Evolutionary conservation across 2,888 invertebrate species (phyloP).

Genomic region (Dasypolia templi): DNA sequence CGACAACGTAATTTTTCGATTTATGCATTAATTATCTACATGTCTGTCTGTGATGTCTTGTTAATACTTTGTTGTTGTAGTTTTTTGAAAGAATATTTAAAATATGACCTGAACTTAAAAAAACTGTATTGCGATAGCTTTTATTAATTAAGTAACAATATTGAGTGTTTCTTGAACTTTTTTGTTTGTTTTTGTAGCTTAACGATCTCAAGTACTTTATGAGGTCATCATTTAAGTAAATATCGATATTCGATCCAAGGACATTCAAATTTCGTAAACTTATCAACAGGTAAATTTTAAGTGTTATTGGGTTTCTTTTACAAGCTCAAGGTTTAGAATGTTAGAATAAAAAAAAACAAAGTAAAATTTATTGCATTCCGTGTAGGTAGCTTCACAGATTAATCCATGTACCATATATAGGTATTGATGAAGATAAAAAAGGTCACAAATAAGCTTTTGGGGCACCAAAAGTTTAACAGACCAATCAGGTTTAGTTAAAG

Average conservation of each 20-base stretch:
- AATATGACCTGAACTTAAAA: neutral
- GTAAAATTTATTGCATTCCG: neutral
- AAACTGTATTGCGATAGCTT: neutral
- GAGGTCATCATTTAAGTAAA: too few relatives aligned
- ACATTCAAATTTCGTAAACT: neutral
- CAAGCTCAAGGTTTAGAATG: neutral
- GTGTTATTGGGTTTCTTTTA: neutral
- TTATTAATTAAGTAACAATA: neutral
- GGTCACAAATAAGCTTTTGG: too few relatives aligned
- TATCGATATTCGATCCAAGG: too few relatives aligned
- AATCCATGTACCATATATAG: too few relatives aligned
- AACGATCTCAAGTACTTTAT: neutral
- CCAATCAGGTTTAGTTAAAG: too few relatives aligned
- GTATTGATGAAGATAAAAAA: too few relatives aligned
- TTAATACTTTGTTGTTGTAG: too few relatives aligned
- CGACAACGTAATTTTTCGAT: too few relatives aligned
- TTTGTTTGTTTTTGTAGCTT: neutral
- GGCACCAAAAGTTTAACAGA: too few relatives aligned
- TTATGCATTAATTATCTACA: too few relatives aligned
- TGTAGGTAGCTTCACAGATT: neutral
- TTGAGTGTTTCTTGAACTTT: neutral
- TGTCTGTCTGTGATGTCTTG: too few relatives aligned
- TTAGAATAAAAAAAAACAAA: neutral
- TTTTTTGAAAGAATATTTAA: neutral
- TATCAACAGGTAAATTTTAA: conserved; percentile 2